Evolutionary conservation across 2,113 vertebrate species (phyloP).

Genomic region (Megatriorchis doriae): DNA sequence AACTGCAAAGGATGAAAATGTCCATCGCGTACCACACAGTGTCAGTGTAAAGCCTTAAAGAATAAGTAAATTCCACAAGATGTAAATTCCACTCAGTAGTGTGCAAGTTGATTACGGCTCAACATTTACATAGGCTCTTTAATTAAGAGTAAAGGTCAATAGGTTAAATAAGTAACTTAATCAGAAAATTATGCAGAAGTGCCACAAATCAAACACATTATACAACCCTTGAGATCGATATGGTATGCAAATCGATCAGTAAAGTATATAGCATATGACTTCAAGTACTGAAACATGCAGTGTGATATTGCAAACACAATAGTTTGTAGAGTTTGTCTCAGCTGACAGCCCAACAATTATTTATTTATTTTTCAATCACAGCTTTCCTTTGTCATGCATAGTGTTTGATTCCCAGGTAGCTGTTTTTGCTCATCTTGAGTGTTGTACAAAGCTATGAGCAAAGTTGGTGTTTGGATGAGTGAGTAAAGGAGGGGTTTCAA

Average conservation of each 20-base stretch:
- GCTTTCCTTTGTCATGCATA: neutral
- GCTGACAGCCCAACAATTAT: neutral
- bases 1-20: neutral
- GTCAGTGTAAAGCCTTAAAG: neutral
- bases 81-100: conserved; percentile 55
- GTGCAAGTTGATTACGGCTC: conserved; percentile 74
- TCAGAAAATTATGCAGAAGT: conserved; percentile 83
- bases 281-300: conserved; percentile 55
- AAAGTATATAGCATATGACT: conserved; percentile 43
- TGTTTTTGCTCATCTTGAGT: neutral
- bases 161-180: conserved; percentile 84
- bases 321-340: neutral
- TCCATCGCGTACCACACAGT: neutral
- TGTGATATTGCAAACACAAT: conserved; percentile 43
- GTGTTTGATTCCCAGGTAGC: neutral
- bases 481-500: neutral
- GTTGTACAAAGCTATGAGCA: neutral
- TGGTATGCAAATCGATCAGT: conserved; percentile 76
- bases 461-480: neutral
- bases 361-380: neutral
- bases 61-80: conserved; percentile 23
- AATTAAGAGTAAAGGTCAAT: conserved; percentile 85
- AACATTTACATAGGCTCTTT: conserved; percentile 76
- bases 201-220: conserved; percentile 72
- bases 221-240: conserved; percentile 77